Percentiles rank a stretch among this genome's conserved stretches.
phyloP scores from a whole-genome alignment of 2,113 vertebrate genomes.

The Sclerurus mexicanus region DNA sequence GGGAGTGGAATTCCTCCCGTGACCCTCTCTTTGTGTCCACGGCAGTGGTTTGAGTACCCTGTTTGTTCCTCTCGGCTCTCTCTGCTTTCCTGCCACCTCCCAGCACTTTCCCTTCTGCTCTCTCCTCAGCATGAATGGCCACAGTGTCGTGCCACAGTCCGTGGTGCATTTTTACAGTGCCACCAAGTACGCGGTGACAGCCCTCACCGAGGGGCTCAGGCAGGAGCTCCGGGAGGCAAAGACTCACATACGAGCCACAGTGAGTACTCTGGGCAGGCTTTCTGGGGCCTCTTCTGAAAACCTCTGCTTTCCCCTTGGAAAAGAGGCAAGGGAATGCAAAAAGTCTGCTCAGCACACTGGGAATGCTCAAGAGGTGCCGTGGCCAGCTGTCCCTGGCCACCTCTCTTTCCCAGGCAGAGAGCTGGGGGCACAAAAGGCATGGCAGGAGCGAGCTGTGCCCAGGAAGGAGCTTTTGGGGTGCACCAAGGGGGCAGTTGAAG shows the following conservation, averaged over 20 bases:
- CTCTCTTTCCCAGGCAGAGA: neutral
- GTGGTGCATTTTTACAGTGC: constrained; percentile 91
- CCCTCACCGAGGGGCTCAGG: constrained; percentile 90
- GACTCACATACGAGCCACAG: constrained; percentile 92
- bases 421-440: neutral
- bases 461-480: neutral
- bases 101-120: neutral
- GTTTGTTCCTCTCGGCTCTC: accelerated
- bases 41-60: accelerated
- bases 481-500: neutral
- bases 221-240: constrained; percentile 90
- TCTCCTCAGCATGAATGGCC: constrained; percentile 87
- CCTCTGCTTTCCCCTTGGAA: neutral
- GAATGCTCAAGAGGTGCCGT: neutral
- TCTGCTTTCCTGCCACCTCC: neutral
- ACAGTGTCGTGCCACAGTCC: constrained; percentile 79
- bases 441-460: neutral
- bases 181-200: constrained; percentile 93
- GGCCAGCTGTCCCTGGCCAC: neutral
- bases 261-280: constrained; percentile 60
- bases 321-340: neutral
- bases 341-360: accelerated
- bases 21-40: accelerated
- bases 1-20: neutral
- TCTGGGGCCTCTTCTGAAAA: neutral